Evolutionary conservation across 1,140 invertebrate species (phyloP).

Genomic region (Glossosoma conforme): DNA sequence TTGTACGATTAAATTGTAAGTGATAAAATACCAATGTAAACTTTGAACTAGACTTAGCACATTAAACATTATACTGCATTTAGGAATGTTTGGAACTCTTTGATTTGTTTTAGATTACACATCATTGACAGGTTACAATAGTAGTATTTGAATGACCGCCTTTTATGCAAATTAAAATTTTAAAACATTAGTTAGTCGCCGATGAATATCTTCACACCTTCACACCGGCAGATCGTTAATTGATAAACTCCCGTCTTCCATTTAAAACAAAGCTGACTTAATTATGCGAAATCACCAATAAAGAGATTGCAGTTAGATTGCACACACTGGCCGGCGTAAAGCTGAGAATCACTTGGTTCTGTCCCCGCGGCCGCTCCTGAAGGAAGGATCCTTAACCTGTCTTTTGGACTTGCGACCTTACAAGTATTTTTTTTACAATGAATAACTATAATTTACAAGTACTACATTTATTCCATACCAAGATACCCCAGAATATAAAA

Average conservation of each 20-base stretch:
- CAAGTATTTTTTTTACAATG: slow-evolving; percentile 24
- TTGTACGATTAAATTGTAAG: slow-evolving; percentile 6
- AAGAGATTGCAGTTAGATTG: slow-evolving; percentile 18
- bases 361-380: background rate
- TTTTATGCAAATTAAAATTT: too few species aligned
- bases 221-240: slow-evolving; percentile 5
- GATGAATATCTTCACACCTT: background rate
- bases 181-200: too few species aligned
- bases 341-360: slow-evolving; percentile 20
- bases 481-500: slow-evolving; percentile 22
- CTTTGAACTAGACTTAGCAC: slow-evolving; percentile 15
- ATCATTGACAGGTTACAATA: too few species aligned
- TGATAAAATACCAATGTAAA: slow-evolving; percentile 13
- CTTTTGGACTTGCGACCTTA: background rate
- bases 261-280: too few species aligned
- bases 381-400: background rate
- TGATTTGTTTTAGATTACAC: too few species aligned
- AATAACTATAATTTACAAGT: slow-evolving; percentile 25
- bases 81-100: slow-evolving; percentile 21
- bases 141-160: too few species aligned
- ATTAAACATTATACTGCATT: slow-evolving; percentile 9
- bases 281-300: slow-evolving; percentile 12
- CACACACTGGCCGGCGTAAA: slow-evolving; percentile 20
- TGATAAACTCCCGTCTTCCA: too few species aligned
- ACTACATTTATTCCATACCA: slow-evolving; percentile 24